A percentile compares a stretch with the other conserved stretches of the same genome.
Conservation (phyloP, 2,797 vertebrate species). For the Phyllotis vaccarum region DNA sequence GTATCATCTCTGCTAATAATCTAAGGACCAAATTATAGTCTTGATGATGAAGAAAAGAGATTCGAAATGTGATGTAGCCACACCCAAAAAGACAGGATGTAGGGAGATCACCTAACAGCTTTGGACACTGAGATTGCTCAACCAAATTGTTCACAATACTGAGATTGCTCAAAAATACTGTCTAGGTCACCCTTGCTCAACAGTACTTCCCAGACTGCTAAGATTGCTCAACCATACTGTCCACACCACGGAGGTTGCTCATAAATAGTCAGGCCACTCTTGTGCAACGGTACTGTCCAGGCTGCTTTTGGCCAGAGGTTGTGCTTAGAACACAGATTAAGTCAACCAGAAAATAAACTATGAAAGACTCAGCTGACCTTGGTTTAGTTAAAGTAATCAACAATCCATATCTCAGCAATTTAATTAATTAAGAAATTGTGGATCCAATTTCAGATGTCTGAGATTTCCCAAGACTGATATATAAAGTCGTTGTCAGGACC, state of each 20-base stretch:
- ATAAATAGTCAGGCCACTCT: not conserved
- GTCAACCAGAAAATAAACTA: not conserved
- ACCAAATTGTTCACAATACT: too few species aligned
- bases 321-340: not conserved
- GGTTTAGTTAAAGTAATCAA: not conserved
- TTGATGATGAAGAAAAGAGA: not conserved
- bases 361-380: not conserved
- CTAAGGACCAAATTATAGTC: not conserved
- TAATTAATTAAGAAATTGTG: not conserved
- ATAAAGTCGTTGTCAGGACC: not conserved
- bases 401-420: not conserved
- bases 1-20: not conserved
- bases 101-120: not conserved
- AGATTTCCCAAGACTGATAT: not conserved
- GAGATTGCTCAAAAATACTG: too few species aligned
- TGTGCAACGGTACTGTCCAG: not conserved
- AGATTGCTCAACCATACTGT: not conserved
- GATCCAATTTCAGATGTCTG: not conserved
- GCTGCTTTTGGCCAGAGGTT: not conserved
- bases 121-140: not conserved
- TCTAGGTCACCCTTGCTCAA: too few species aligned
- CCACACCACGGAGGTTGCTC: not conserved
- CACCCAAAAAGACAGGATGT: not conserved
- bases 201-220: accelerated
- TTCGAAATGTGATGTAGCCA: not conserved